Conservation (phyloP, 2,888 invertebrate species). For the Xiphydria camelus region DNA sequence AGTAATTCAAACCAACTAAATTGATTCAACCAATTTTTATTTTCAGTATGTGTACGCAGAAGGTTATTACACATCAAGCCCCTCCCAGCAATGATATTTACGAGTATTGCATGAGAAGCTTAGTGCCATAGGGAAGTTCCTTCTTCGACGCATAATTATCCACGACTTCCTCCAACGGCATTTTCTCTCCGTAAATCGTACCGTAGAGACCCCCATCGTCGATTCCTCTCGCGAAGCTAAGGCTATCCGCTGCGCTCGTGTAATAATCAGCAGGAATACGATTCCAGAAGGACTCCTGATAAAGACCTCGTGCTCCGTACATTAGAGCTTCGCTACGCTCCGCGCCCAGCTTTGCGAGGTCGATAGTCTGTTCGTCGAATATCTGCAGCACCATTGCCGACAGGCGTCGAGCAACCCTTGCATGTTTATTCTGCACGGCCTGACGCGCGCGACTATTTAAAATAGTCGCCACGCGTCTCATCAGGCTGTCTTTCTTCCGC, state of each 20-base stretch:
- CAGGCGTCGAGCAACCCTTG: conserved; percentile 15
- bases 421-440: conserved; percentile 6
- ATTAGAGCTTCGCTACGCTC: conserved; percentile 19
- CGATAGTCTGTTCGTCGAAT: conserved; percentile 5
- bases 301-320: conserved; percentile 14
- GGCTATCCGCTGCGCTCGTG: conserved; percentile 15
- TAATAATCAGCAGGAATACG: background rate
- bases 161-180: conserved; percentile 20
- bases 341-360: conserved; percentile 11
- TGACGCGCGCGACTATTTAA: conserved; percentile 20
- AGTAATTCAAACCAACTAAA: too few species aligned
- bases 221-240: conserved; percentile 15
- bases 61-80: too few species aligned
- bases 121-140: conserved; percentile 19
- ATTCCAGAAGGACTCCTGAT: conserved; percentile 5
- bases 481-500: conserved; percentile 9
- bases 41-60: too few species aligned
- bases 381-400: conserved; percentile 11
- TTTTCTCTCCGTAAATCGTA: background rate
- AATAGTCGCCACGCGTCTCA: conserved; percentile 27
- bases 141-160: conserved; percentile 22
- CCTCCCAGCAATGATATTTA: too few species aligned
- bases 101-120: conserved; percentile 14
- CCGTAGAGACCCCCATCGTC: conserved; percentile 18
- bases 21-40: too few species aligned